Evolutionary conservation across 2,888 invertebrate genomes (phyloP), one percentile per base, ranked within the genome.

Genomic region (Marronus borbonicus): DNA sequence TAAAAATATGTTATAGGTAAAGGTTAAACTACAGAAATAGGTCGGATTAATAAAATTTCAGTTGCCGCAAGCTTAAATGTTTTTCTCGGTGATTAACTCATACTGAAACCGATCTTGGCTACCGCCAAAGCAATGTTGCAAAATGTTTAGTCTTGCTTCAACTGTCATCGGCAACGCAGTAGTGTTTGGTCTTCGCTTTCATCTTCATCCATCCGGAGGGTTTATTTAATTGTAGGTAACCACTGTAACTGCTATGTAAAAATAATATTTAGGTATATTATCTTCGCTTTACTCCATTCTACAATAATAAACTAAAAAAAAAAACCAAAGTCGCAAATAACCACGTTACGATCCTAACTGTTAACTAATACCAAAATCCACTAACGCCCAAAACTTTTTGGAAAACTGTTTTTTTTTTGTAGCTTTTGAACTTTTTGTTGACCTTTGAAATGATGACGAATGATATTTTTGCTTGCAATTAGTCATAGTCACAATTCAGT

Each of bases 21-120:
- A 62, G 28, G 14, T 28, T n/a, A 14, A 62, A 24, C 12, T 31
- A 31, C 28, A 55, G 17, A 55, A 55, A 55, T 55, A 55, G 55
- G 55, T 55, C 55, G 5, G n/a, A 20, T 55, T 55, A 55, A 55
- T 55, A 55, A 55, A 55, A 55, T 55, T 55, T 55, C 7, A 17
- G 55, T 55, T 10, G 55, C 2, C 55, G 24, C n/a, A 44, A 20
- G 20, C 55, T n/a, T 55, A 55, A 55, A 55, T 8, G 55, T 66
- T 66, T 44, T 66, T 66, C 39, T 66, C 12, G 44, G 44, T 65
- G 39, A 31, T 36, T 66, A 44, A 66, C 10, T 66, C 65, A 66
- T 44, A 20, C 44, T 55, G 55, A 55, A 62, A 62, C 7, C 24
- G 62, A 31, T 62, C 31, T 62, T 62, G 62, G 62, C 62, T 12